These are phyloP conservation scores for Sigmodon hispidus DNA, from an alignment of 2,113 vertebrate species.

Conservation along the genomic window DNA sequence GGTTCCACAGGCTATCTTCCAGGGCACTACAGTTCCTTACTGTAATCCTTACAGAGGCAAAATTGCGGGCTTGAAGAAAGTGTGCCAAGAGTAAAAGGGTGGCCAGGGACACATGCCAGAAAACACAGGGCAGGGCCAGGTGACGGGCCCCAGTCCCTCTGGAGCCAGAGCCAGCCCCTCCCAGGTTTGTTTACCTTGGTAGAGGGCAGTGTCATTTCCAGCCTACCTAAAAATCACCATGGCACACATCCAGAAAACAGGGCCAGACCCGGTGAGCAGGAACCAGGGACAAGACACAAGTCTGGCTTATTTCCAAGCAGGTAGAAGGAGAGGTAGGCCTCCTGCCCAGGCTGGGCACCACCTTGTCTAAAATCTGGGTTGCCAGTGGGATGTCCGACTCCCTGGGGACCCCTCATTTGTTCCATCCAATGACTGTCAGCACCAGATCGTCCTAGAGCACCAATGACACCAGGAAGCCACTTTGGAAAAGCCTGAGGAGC, in stretches of 20 bases:
- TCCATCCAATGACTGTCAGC: constrained; percentile 24
- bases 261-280: neutral
- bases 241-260: neutral
- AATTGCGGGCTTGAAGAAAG: constrained; percentile 39
- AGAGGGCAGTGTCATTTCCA: constrained; percentile 55
- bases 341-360: neutral
- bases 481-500: constrained; percentile 34
- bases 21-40: neutral
- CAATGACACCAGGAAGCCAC: neutral
- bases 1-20: neutral
- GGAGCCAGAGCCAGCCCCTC: constrained; percentile 48
- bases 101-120: constrained; percentile 31
- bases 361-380: neutral
- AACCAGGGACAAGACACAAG: neutral
- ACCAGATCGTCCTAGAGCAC: neutral
- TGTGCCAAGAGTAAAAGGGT: constrained; percentile 27
- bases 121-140: constrained; percentile 48
- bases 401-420: neutral
- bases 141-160: constrained; percentile 25
- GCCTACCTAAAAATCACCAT: constrained; percentile 43
- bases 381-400: neutral
- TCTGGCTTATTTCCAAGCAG: constrained; percentile 39
- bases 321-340: neutral
- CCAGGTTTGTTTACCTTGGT: constrained; percentile 59
- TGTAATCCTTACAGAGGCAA: constrained; percentile 23